Evolutionary conservation across 2,888 invertebrate species (phyloP), one percentile per base, ranked within the genome.

Genomic region (Rotaria socialis): DNA sequence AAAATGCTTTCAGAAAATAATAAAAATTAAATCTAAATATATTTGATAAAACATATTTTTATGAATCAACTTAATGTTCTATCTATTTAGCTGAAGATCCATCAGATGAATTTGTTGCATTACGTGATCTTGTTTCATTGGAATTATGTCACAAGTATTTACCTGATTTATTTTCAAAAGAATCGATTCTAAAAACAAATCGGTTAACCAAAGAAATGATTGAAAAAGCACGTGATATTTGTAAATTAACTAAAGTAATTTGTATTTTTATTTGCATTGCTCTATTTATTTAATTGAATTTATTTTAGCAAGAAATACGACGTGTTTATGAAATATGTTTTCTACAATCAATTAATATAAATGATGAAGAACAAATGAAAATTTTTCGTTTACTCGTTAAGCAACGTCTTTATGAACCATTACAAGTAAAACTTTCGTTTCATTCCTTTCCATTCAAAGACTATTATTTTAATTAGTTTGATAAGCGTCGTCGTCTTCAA

Each of bases 21-120:
- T n/a, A n/a, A n/a, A n/a, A n/a, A n/a, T n/a, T n/a, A n/a, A n/a
- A n/a, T n/a, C n/a, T n/a, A n/a, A n/a, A n/a, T n/a, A n/a, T n/a
- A n/a, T n/a, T n/a, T n/a, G n/a, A n/a, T n/a, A n/a, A n/a, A n/a
- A n/a, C n/a, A n/a, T n/a, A n/a, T n/a, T n/a, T n/a, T n/a, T n/a
- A n/a, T n/a, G n/a, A n/a, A n/a, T n/a, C n/a, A n/a, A n/a, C n/a
- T n/a, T n/a, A n/a, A n/a, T n/a, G n/a, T n/a, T n/a, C n/a, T n/a
- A n/a, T n/a, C n/a, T n/a, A 93, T 90, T 92, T 93, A 92, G 97
- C 97, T 52, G 99, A 99, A 92, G 96, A 96, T 91, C 97, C 98
- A 0, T 96, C 96, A 0, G 94, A 94, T 88, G 94, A 94, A 86
- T 98, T 97, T 90, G 95, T 95, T 90, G 93, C 94, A 87, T 93